A percentile compares a stretch with the other conserved stretches of the same genome.
These are phyloP conservation scores for Acrocephalus scirpaceus DNA, from an alignment of 2,797 vertebrate species.

Conservation along the genomic window DNA sequence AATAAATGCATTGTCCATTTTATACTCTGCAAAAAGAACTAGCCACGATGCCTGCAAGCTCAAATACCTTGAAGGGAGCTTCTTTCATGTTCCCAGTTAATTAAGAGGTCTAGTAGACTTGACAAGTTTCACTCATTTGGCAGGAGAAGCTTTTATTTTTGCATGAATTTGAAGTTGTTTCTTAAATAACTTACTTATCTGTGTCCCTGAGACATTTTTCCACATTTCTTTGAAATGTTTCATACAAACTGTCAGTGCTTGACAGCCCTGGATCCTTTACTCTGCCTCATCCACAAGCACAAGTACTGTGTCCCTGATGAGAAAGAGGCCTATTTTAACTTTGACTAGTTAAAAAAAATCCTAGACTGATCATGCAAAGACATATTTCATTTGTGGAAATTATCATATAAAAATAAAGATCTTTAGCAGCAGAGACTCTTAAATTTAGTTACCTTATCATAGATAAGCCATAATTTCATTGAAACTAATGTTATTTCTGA, in stretches of 20 bases:
- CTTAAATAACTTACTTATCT: constrained; percentile 19
- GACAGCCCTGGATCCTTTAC: background rate
- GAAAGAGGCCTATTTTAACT: background rate
- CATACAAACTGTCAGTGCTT: background rate
- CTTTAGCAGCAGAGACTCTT: background rate
- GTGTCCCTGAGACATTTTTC: constrained; percentile 17
- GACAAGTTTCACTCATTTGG: constrained; percentile 44
- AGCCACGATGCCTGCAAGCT: background rate
- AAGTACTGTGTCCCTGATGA: background rate
- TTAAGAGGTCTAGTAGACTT: constrained; percentile 32
- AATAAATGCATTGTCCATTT: constrained; percentile 27
- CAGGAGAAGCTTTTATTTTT: constrained; percentile 25
- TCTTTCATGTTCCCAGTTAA: constrained; percentile 21
- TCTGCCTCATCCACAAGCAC: background rate
- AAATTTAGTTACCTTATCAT: background rate
- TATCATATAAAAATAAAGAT: background rate
- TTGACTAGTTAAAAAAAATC: background rate
- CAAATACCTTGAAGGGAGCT: background rate
- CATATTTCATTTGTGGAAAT: background rate
- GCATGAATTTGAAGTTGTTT: constrained; percentile 33
- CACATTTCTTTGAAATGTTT: constrained; percentile 8
- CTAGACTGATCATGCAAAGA: background rate
- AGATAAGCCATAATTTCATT: background rate
- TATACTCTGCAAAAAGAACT: background rate
- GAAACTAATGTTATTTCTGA: background rate